Base-by-base conservation (phyloP, 2,797 vertebrate genomes). In the Phaenicophaeus curvirostris region DNA sequence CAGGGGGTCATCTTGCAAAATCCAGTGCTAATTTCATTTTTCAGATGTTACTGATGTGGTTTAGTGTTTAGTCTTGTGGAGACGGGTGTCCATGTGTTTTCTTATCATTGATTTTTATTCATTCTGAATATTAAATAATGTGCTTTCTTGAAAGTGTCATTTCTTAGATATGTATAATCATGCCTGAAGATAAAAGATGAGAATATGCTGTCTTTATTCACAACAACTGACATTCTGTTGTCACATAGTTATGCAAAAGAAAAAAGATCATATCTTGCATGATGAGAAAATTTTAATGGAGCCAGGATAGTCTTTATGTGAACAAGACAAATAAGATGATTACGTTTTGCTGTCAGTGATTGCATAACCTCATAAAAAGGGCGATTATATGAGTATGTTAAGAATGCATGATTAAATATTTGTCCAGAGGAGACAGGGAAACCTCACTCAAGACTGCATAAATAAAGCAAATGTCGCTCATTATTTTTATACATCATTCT, bases 1-100 rank as follows among this genome's bases (percentile, higher is more conserved):
- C 72, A 90, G 79, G 83, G 73, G 25, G 74, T 75, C 79, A 73
- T 80, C 88, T 96, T 90, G 81, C 82, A 96, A 81, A 94, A 89
- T 74, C 24, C 51, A 57, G 25, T 39, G 66, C 74, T 95, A 78
- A 90, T 96, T 94, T 87, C 35, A 72, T 93, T 94, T 83, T 80
- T 96, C 69, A 95, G 19, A 55, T 35, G 7, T 83, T 73, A 33
- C 20, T 87, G 63, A 23, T 74, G 30, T 68, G 50, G 3, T 61
- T 77, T 85, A 28, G 4, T 33, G 91, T 73, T 87, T 27, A 55
- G n/a, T 66, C 71, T 63, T 87, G 16, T 79, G 42, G 63, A 69
- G 15, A 74, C 58, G 81, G 48, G 8, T 59, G 23, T 83, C 46
- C 25, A n/a, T 72, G 6, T 44, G 39, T 82, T 92, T 91, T 91